Evolutionary conservation across 2,797 vertebrate species (phyloP), one percentile per base, ranked within the genome.

Genomic region (Acanthurus leucopareius): DNA sequence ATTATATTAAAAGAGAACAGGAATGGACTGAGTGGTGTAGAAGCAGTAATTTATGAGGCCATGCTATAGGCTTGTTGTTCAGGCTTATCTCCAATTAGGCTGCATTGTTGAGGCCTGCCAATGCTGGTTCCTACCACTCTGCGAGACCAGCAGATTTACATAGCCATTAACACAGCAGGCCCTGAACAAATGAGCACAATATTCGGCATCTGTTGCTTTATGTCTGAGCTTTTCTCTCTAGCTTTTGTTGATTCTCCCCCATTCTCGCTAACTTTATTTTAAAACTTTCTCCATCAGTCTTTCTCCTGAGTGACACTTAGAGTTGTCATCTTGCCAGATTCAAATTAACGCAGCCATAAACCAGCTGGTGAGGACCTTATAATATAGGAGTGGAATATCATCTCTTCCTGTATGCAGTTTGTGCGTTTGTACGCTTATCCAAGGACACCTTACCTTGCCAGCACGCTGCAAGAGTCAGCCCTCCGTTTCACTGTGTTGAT

Each of bases 21-120:
- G 53, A 79, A 75, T 63, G 59, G 74, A 71, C 67, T 54, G 73
- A 69, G 54, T 32, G 52, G 69, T 79, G 66, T 40, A 64, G 71
- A 45, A 83, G 79, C 72, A 75, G 85, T 94, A 92, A 95, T 95
- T 94, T 94, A 94, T 88, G 86, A 89, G 80, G 77, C 80, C 60
- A 80, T 64, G 86, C 88, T 89, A 89, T 86, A 89, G 84, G 72
- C 82, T 91, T 93, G 94, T 94, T 96, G 94, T 94, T 95, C 88
- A 69, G 90, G 80, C 91, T 93, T 94, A 94, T 96, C 93, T 92
- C 91, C 92, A 95, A 95, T 94, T 95, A 95, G 91, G 90, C 86
- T 82, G 88, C 85, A 92, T 94, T 94, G 92, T 94, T 88, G 89
- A 89, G 86, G 85, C 79, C 86, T 91, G 90, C 92, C 86, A 90